phyloP scores from a whole-genome alignment of 1,140 invertebrate genomes.

The Hestina assimilis region DNA sequence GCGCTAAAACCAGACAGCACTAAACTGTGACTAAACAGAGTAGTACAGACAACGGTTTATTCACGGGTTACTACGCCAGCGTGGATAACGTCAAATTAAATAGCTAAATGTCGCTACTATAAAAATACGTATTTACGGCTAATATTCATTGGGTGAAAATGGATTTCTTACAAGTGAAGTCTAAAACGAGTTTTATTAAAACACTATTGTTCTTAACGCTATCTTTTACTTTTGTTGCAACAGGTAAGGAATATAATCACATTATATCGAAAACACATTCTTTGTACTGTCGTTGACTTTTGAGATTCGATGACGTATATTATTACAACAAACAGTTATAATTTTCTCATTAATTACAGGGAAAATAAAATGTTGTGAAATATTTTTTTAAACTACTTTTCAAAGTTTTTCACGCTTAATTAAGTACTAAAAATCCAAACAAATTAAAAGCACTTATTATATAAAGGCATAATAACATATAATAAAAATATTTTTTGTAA shows the following conservation, averaged over 20 bases:
- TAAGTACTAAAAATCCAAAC: too few species aligned
- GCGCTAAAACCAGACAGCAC: too few species aligned
- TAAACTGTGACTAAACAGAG: not conserved
- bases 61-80: constrained; percentile 14
- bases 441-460: too few species aligned
- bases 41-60: not conserved
- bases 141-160: constrained; percentile 26
- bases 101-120: constrained; percentile 31
- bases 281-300: constrained; percentile 16
- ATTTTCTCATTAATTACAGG: not conserved
- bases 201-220: constrained; percentile 30
- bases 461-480: too few species aligned
- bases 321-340: constrained; percentile 1
- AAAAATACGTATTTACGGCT: constrained; percentile 11
- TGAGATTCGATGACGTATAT: constrained; percentile 22
- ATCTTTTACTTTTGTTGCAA: constrained; percentile 30
- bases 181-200: constrained; percentile 27
- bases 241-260: constrained; percentile 34
- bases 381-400: too few species aligned
- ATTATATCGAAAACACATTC: constrained; percentile 18
- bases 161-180: constrained; percentile 32
- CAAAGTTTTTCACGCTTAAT: too few species aligned
- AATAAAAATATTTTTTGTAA: too few species aligned
- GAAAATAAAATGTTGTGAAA: not conserved
- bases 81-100: constrained; percentile 36